phyloP scores from a whole-genome alignment of 2,888 invertebrate species.

The Eurois occulta region DNA sequence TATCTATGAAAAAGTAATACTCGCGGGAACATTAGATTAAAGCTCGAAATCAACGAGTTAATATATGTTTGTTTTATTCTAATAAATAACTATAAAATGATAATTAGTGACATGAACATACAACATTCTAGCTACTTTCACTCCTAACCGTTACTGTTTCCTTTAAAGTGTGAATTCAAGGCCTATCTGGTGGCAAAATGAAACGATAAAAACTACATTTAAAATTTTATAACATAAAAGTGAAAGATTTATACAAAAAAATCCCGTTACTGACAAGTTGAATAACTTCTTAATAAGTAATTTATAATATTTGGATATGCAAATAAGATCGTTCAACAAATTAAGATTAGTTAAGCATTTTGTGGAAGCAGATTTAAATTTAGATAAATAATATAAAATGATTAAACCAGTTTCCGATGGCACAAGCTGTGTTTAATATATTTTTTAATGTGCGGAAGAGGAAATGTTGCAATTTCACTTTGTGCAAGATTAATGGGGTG shows the following conservation, averaged over 20 bases:
- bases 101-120: constrained; percentile 22
- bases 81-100: constrained; percentile 11
- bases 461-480: constrained; percentile 63
- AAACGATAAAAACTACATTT: constrained; percentile 65
- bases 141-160: constrained; percentile 69
- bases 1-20: constrained; percentile 48
- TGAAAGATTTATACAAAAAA: constrained; percentile 57
- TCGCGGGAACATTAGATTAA: constrained; percentile 35
- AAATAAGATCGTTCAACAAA: constrained; percentile 61
- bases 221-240: constrained; percentile 67
- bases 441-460: constrained; percentile 54
- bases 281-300: constrained; percentile 62
- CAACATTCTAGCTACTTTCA: constrained; percentile 57
- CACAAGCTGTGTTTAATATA: constrained; percentile 41
- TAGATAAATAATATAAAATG: constrained; percentile 44
- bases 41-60: constrained; percentile 19
- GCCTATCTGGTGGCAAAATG: constrained; percentile 58
- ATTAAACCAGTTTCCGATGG: constrained; percentile 42
- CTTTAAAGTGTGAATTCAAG: constrained; percentile 66
- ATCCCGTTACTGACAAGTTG: constrained; percentile 67
- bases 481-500: constrained; percentile 73
- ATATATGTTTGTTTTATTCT: constrained; percentile 17
- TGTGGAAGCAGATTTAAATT: constrained; percentile 45
- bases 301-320: constrained; percentile 67
- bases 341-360: constrained; percentile 61